These are phyloP conservation scores for Dusona sp. DNA, from an alignment of 2,888 invertebrate species.

Conservation along the genomic window DNA sequence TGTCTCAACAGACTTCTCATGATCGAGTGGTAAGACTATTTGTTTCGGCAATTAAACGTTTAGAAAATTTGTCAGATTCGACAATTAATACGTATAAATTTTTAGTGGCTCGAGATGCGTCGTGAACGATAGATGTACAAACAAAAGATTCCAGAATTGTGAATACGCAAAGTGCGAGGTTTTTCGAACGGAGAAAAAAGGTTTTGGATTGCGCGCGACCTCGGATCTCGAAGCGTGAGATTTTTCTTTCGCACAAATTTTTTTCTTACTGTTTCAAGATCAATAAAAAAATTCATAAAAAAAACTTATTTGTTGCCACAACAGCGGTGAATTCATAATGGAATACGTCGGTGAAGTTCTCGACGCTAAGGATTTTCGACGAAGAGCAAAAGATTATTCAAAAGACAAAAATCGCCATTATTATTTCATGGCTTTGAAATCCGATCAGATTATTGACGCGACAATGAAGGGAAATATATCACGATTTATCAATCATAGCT, in stretches of 20 bases:
- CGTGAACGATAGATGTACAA: constrained; percentile 95
- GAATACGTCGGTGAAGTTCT: constrained; percentile 99
- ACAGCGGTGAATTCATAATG: constrained; percentile 97
- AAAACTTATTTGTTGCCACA: constrained; percentile 56
- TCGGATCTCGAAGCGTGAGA: constrained; percentile 90
- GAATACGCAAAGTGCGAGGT: constrained; percentile 94
- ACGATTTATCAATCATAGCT: constrained; percentile 99
- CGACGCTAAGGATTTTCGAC: constrained; percentile 95
- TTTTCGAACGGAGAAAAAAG: constrained; percentile 97
- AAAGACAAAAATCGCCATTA: constrained; percentile 96
- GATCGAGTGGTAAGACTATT: constrained; percentile 94
- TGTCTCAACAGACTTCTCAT: constrained; percentile 98
- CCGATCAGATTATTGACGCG: constrained; percentile 98
- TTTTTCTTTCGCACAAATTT: background rate
- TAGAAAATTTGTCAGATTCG: background rate
- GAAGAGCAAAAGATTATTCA: constrained; percentile 94
- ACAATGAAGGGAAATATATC: constrained; percentile 98
- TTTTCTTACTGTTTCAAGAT: constrained; percentile 35
- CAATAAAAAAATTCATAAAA: background rate
- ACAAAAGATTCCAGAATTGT: constrained; percentile 96
- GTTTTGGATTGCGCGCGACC: constrained; percentile 94
- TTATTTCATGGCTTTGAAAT: constrained; percentile 98
- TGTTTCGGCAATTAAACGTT: background rate
- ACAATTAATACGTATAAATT: background rate
- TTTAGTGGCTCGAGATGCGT: constrained; percentile 95